These are phyloP conservation scores for Campylorhamphus procurvoides DNA, from an alignment of 2,113 vertebrate species.

Conservation along the genomic window DNA sequence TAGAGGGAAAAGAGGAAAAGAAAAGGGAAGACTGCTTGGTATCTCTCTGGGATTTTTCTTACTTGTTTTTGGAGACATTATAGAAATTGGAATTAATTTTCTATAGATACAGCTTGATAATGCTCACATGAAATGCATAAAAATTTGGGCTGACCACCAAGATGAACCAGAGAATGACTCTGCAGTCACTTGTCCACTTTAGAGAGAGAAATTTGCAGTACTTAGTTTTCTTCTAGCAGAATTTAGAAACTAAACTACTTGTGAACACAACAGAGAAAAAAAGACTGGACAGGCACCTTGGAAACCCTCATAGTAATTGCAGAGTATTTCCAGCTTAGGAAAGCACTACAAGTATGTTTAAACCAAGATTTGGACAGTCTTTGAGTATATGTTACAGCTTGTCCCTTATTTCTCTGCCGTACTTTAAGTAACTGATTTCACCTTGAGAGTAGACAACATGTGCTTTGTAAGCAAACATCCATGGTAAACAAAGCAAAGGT, in stretches of 20 bases:
- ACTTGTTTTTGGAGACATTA: background rate
- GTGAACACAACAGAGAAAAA: conserved; percentile 68
- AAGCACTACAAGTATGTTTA: conserved; percentile 71
- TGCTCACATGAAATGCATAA: conserved; percentile 80
- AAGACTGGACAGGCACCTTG: conserved; percentile 73
- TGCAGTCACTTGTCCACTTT: conserved; percentile 75
- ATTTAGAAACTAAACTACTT: conserved; percentile 72
- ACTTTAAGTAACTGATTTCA: background rate
- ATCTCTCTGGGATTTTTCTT: background rate
- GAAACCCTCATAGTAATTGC: conserved; percentile 73
- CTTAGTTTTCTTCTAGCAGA: conserved; percentile 68
- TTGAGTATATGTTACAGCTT: background rate
- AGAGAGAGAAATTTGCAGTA: conserved; percentile 70
- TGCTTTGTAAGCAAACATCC: background rate
- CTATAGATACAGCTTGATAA: conserved; percentile 77
- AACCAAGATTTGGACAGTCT: background rate
- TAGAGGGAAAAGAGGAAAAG: background rate
- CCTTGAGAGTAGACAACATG: background rate
- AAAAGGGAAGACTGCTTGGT: background rate
- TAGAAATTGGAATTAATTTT: background rate
- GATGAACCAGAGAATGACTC: background rate
- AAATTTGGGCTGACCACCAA: conserved; percentile 73
- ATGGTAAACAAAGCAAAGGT: background rate
- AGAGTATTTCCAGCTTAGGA: conserved; percentile 62
- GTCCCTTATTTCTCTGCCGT: background rate